Evolutionary conservation across 2,113 vertebrate genomes (phyloP).

Genomic region (Dasyprocta punctata): DNA sequence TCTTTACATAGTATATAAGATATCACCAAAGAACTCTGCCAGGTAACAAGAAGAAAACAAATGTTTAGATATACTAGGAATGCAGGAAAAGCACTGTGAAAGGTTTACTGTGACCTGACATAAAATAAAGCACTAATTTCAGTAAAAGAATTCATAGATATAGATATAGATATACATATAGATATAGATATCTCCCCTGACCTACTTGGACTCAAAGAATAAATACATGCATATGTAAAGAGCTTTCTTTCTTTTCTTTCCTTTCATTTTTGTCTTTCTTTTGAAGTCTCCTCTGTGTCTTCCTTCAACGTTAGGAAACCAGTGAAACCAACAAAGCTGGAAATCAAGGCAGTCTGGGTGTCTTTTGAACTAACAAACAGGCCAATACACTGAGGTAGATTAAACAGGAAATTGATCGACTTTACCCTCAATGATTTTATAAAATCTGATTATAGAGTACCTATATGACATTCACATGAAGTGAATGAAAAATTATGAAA

Average conservation of each 20-base stretch:
- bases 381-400: not conserved
- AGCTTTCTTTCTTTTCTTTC: not conserved
- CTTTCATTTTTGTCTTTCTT: not conserved
- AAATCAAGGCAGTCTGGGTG: not conserved
- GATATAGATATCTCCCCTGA: not conserved
- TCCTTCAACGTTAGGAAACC: not conserved
- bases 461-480: not conserved
- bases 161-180: too few species aligned
- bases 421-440: not conserved
- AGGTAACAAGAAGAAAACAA: not conserved
- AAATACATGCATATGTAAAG: not conserved
- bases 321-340: not conserved
- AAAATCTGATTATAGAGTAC: not conserved
- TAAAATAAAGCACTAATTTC: not conserved
- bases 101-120: not conserved
- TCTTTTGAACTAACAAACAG: not conserved
- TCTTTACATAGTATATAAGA: not conserved
- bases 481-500: not conserved
- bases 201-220: not conserved
- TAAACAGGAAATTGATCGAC: not conserved
- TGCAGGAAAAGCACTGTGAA: not conserved
- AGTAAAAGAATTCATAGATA: not conserved
- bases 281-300: not conserved
- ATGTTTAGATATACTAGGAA: not conserved
- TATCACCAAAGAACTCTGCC: not conserved